A percentile compares a stretch with the other conserved stretches of the same genome.
Evolutionary conservation across 2,888 invertebrate species (phyloP).

Genomic region (Halictus ligatus): DNA sequence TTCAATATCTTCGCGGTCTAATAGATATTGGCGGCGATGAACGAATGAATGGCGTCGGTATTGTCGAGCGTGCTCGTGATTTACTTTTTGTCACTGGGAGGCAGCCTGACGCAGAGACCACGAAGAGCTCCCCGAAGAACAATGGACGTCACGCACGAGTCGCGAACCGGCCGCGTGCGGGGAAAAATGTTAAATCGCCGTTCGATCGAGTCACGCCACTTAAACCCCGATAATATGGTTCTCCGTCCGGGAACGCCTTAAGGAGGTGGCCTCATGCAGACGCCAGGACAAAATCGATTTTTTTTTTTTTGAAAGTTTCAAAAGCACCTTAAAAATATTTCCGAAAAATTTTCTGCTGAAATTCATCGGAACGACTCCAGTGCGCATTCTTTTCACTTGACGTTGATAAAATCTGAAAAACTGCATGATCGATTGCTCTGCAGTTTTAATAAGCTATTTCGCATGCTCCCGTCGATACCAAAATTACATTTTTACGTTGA

Average conservation of each 20-base stretch:
- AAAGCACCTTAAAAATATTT: not conserved
- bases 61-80: constrained; percentile 47
- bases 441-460: too few species aligned
- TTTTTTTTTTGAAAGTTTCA: not conserved
- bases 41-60: constrained; percentile 47
- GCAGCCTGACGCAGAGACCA: constrained; percentile 78
- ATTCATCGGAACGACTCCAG: too few species aligned
- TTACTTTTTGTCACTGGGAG: constrained; percentile 57
- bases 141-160: constrained; percentile 76
- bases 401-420: too few species aligned
- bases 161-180: constrained; percentile 50
- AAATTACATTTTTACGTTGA: too few species aligned
- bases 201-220: constrained; percentile 81
- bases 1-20: constrained; percentile 37
- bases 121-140: constrained; percentile 78
- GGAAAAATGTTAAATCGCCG: constrained; percentile 75
- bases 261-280: not conserved
- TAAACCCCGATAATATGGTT: constrained; percentile 79
- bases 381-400: too few species aligned
- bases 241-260: constrained; percentile 63
- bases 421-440: too few species aligned
- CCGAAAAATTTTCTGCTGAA: not conserved
- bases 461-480: too few species aligned
- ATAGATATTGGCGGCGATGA: constrained; percentile 55
- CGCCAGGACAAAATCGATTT: constrained; percentile 17